Percentiles rank a stretch among this genome's conserved stretches.
Conservation (phyloP, 2,797 vertebrate genomes). For the Galaxias olidus region DNA sequence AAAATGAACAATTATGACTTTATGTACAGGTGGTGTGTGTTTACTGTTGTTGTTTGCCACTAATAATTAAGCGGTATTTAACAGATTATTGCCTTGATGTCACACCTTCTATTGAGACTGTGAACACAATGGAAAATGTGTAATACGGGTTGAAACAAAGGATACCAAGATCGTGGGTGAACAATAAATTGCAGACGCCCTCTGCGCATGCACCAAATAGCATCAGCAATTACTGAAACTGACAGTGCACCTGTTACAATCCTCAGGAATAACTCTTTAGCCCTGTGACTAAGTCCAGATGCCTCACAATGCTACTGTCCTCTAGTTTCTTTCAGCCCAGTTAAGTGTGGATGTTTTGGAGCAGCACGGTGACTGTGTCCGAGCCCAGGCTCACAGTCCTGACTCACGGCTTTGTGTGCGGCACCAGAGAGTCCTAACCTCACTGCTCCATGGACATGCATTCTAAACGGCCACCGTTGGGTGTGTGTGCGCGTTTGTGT, state of each 20-base stretch:
- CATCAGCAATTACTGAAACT: slow-evolving; percentile 53
- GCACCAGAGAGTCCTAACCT: slow-evolving; percentile 39
- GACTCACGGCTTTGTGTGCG: slow-evolving; percentile 9
- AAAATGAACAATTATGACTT: no score
- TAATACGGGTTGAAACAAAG: slow-evolving; percentile 42
- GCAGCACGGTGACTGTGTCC: neutral
- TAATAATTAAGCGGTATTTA: no score
- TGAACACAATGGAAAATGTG: no score
- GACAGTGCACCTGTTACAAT: slow-evolving; percentile 53
- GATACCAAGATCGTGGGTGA: neutral
- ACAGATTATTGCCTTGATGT: no score
- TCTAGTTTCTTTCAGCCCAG: slow-evolving; percentile 24
- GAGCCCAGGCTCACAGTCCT: slow-evolving; percentile 32
- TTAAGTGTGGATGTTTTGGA: slow-evolving; percentile 1
- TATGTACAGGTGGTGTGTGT: no score
- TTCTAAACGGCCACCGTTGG: slow-evolving; percentile 47
- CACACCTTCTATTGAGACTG: no score
- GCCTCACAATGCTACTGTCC: slow-evolving; percentile 29
- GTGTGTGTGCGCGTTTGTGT: slow-evolving; percentile 12
- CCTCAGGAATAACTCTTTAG: slow-evolving; percentile 23
- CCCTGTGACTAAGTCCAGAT: no score
- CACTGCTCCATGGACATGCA: slow-evolving; percentile 45
- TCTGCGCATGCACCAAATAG: slow-evolving; percentile 44
- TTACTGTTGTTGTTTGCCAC: no score
- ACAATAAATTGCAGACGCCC: slow-evolving; percentile 49